Conservation (phyloP, 1,140 invertebrate species). For the Carposina sasakii region DNA sequence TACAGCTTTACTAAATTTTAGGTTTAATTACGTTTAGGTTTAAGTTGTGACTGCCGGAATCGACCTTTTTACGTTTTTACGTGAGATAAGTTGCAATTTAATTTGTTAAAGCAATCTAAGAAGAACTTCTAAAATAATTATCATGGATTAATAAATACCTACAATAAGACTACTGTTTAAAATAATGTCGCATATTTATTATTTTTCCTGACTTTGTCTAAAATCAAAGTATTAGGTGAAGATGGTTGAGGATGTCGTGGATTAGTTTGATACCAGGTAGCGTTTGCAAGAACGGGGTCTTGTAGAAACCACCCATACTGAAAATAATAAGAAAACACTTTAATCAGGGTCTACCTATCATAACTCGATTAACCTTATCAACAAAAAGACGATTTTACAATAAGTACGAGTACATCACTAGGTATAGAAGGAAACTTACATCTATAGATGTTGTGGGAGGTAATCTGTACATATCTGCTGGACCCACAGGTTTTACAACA, state of each 20-base stretch:
- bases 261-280: constrained; percentile 40
- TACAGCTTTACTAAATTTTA: too few relatives aligned
- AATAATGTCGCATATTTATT: constrained; percentile 62
- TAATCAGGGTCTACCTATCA: neutral
- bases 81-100: too few relatives aligned
- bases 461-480: constrained; percentile 50
- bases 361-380: neutral
- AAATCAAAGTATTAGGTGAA: constrained; percentile 47
- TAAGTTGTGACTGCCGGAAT: too few relatives aligned
- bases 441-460: constrained; percentile 42
- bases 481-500: constrained; percentile 52
- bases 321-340: constrained; percentile 14
- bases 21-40: too few relatives aligned
- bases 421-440: constrained; percentile 22
- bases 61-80: too few relatives aligned
- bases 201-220: constrained; percentile 55
- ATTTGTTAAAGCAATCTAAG: too few relatives aligned
- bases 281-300: constrained; percentile 33
- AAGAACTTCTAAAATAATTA: too few relatives aligned
- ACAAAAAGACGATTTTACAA: neutral
- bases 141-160: too few relatives aligned
- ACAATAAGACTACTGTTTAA: too few relatives aligned
- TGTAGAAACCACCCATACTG: constrained; percentile 57
- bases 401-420: constrained; percentile 2
- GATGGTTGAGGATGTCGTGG: constrained; percentile 47